A percentile compares a stretch with the other conserved stretches of the same genome.
These are phyloP conservation scores for Podarcis muralis DNA, from an alignment of 2,113 vertebrate species.

Conservation along the genomic window DNA sequence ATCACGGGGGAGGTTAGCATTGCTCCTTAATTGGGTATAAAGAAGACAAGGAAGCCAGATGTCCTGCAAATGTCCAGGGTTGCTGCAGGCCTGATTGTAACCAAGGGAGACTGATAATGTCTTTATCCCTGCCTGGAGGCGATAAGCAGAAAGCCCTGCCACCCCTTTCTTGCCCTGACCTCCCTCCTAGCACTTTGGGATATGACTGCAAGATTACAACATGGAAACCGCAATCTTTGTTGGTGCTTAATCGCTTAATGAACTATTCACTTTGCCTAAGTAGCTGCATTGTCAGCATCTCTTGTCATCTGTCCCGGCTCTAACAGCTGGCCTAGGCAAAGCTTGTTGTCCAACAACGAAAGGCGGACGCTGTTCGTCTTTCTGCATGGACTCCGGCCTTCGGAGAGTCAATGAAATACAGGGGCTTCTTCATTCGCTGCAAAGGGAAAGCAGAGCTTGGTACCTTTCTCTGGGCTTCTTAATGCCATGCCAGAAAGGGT, in stretches of 20 bases:
- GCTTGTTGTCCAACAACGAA: conserved; percentile 47
- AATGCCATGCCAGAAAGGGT: not conserved
- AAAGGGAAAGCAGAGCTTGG: not conserved
- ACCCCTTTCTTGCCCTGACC: not conserved
- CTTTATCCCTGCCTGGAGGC: conserved; percentile 58
- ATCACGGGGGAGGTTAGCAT: no score
- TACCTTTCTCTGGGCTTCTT: not conserved
- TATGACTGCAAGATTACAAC: conserved; percentile 58
- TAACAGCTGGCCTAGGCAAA: conserved; percentile 48
- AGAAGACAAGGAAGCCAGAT: not conserved
- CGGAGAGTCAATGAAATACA: conserved; percentile 28
- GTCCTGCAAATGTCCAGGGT: not conserved
- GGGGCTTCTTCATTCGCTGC: not conserved
- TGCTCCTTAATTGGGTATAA: not conserved
- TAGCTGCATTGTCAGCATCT: conserved; percentile 60
- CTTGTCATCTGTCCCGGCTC: not conserved
- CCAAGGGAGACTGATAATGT: conserved; percentile 30
- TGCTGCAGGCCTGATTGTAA: not conserved
- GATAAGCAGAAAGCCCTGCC: conserved; percentile 22
- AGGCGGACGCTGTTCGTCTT: conserved; percentile 30
- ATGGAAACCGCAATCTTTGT: conserved; percentile 67
- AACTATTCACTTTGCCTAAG: conserved; percentile 67
- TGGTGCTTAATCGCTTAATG: conserved; percentile 73
- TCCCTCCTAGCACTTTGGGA: conserved; percentile 53
- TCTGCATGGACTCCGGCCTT: not conserved